Evolutionary conservation across 2,888 invertebrate species (phyloP), one percentile per base, ranked within the genome.

Genomic region (Cheilosia impressa): DNA sequence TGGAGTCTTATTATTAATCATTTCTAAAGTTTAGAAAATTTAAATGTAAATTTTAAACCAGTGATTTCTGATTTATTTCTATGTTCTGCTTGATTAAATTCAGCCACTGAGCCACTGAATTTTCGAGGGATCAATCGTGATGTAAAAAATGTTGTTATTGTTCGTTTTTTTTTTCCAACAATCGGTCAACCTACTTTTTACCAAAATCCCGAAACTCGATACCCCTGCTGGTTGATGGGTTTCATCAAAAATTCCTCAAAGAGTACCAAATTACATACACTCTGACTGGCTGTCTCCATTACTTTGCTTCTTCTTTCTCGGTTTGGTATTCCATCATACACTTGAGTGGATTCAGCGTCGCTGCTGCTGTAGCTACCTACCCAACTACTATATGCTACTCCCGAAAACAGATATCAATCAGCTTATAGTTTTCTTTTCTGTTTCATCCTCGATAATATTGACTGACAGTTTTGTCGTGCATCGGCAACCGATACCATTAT

Each of bases 391-490:
- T 57, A 63, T 45, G 5, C 57, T 41, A 43, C 75, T 80, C 45
- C 79, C 79, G 69, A 76, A 22, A 72, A 62, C 63, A 71, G 82
- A 77, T 77, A 77, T 84, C 80, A 76, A 80, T 84, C 84, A 71
- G 71, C 43, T 75, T 60, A 69, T n/a, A 57, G 45, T 66, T 58
- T 24, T 19, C 47, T 31, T 52, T 31, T 66, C 58, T 47, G 13
- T 31, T 66, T 68, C 45, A 17, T 13, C 9, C 34, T 52, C 50
- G 72, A 72, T 68, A 72, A 81, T 62, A 66, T 77, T 81, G 81
- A 85, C 81, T 72, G 85, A 85, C 85, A 77, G 76, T 77, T 81
- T 57, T 85, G 72, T 76, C 81, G 62, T 72, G 60, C 78, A 72
- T 55, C 58, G 43, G 5, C 55, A 57, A 65, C 66, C 73, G 53